These are phyloP conservation scores for Cephus nigrinus DNA, from an alignment of 2,888 invertebrate species.

Conservation along the genomic window DNA sequence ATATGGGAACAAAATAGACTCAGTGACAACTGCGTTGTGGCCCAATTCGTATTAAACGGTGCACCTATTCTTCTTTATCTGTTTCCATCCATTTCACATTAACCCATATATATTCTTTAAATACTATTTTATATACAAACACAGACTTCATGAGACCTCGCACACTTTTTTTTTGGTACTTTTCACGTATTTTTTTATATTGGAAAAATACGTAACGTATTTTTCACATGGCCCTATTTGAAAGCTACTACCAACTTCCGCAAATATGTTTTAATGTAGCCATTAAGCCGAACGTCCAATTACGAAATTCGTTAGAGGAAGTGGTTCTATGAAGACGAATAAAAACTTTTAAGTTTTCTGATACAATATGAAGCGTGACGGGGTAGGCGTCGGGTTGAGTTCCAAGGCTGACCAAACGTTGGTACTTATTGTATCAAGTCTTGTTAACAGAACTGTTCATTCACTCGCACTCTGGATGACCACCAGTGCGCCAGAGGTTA, in stretches of 20 bases:
- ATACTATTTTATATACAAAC: background rate
- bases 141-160: background rate
- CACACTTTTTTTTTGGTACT: background rate
- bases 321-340: background rate
- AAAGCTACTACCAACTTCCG: background rate
- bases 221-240: background rate
- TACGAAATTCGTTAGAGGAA: background rate
- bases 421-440: constrained; percentile 67
- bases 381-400: constrained; percentile 46
- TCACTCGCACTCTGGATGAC: constrained; percentile 39
- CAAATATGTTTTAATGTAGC: background rate
- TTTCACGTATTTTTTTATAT: background rate
- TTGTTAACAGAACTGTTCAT: constrained; percentile 61
- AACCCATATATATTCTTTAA: background rate
- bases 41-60: background rate
- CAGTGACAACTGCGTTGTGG: background rate
- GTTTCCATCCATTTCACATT: background rate
- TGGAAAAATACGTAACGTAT: background rate
- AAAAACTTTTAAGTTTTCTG: background rate
- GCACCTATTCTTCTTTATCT: background rate
- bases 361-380: constrained; percentile 22
- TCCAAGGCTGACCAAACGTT: constrained; percentile 60
- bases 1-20: background rate
- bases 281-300: background rate
- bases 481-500: constrained; percentile 31